These are phyloP conservation scores for Carcinoscorpius rotundicauda DNA, from an alignment of 1,140 invertebrate species.

Conservation along the genomic window DNA sequence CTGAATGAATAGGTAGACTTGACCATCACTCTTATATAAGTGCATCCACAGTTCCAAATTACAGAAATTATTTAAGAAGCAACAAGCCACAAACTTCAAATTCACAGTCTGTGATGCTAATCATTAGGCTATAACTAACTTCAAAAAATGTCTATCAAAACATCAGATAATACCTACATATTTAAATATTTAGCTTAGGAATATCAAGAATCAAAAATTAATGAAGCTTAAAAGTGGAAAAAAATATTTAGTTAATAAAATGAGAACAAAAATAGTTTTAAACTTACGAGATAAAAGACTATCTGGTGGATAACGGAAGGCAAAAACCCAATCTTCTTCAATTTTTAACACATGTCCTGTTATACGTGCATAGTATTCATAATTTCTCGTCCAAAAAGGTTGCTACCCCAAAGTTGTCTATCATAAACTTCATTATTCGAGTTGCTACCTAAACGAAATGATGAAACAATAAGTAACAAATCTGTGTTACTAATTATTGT, in stretches of 20 bases:
- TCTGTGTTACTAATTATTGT: too few species aligned
- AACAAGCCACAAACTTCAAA: too few species aligned
- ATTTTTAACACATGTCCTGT: slow-evolving; percentile 83
- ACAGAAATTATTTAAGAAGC: too few species aligned
- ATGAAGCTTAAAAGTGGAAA: slow-evolving; percentile 10
- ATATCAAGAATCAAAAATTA: not conserved
- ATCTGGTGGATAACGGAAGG: slow-evolving; percentile 78
- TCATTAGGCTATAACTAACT: too few species aligned
- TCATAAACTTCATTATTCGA: slow-evolving; percentile 85
- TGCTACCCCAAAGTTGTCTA: slow-evolving; percentile 93
- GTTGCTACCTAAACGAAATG: slow-evolving; percentile 58
- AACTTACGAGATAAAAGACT: slow-evolving; percentile 58
- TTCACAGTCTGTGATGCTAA: too few species aligned
- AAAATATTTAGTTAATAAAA: slow-evolving; percentile 7
- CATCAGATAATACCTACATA: too few species aligned
- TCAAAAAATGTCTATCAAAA: too few species aligned
- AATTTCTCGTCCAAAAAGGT: slow-evolving; percentile 93
- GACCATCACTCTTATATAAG: too few species aligned
- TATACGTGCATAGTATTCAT: slow-evolving; percentile 92
- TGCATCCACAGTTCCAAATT: too few species aligned
- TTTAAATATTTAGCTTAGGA: too few species aligned
- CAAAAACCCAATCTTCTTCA: slow-evolving; percentile 80
- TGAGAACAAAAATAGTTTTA: not conserved
- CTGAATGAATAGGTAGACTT: too few species aligned
- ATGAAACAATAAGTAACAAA: too few species aligned